Evolutionary conservation across 2,113 vertebrate species (phyloP), one percentile per base, ranked within the genome.

Genomic region (Mormyrus iriodes): DNA sequence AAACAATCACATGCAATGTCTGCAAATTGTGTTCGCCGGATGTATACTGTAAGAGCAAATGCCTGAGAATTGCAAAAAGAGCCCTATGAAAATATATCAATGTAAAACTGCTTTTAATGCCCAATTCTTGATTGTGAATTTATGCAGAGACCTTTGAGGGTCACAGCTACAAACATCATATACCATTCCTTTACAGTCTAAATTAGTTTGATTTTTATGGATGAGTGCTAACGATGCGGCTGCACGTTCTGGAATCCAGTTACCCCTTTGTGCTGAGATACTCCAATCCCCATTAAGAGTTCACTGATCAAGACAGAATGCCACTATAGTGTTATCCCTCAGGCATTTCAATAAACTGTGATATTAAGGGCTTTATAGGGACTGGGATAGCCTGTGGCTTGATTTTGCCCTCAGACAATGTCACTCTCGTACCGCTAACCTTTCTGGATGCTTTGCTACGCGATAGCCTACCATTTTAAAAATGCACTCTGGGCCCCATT

Each of bases 131-230:
- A 73, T 73, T 49, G 42, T 73, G 13, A 88, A 49, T 48, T 31
- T 88, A 58, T 84, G 44, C 44, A 21, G 10, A 73, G 27, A 82
- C 13, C 88, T 58, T 31, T 89, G 73, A 83, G 52, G 76, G 39
- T 83, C 55, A 84, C 39, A 48, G 52, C 7, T 39, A 21, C 51
- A 19, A 46, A 24, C 42, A 15, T 87, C 53, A 48, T 15, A 21
- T 84, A 27, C 17, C 52, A 21, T 19, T 44, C 73, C 88, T 1
- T 51, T n/a, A 1, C 44, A 15, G 6, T 55, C 73, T 42, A 76
- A 89, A 83, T 89, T 53, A 83, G 76, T 58, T 87, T 87, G 88
- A 89, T 61, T 27, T 42, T 84, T 65, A 27, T 87, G 39, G 79
- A 61, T 31, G 35, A 7, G 13, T 13, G 46, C 39, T 53, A 89